Conservation (phyloP, 2,888 invertebrate genomes). For the Drosophila pseudotalamancana region DNA sequence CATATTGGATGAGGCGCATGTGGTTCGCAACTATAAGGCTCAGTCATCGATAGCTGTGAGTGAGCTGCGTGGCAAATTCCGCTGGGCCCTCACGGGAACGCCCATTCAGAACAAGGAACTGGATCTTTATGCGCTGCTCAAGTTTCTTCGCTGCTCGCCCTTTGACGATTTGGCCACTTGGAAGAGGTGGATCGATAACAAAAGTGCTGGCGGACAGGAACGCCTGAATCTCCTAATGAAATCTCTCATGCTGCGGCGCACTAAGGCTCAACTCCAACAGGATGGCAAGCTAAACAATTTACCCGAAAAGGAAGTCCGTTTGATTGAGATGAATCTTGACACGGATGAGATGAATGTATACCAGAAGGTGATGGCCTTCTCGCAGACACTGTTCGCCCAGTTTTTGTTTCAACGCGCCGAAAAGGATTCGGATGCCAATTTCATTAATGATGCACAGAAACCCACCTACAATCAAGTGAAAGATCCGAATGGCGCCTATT, state of each 20-base stretch:
- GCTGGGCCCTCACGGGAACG: conserved; percentile 97
- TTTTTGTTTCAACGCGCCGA: conserved; percentile 91
- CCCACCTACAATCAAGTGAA: conserved; percentile 82
- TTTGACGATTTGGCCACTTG: conserved; percentile 95
- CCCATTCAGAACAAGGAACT: conserved; percentile 97
- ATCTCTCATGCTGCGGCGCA: conserved; percentile 93
- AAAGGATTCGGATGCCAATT: conserved; percentile 85
- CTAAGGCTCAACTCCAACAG: conserved; percentile 91
- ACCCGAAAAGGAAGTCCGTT: conserved; percentile 87
- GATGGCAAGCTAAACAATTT: conserved; percentile 87
- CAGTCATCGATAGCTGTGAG: conserved; percentile 90
- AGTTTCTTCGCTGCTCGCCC: conserved; percentile 93
- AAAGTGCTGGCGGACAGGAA: conserved; percentile 90
- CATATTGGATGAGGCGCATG: conserved; percentile 97
- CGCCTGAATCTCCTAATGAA: conserved; percentile 94
- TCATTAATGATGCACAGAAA: conserved; percentile 55
- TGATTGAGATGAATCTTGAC: conserved; percentile 87
- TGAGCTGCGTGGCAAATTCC: conserved; percentile 84
- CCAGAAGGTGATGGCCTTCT: conserved; percentile 89
- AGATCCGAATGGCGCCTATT: conserved; percentile 85
- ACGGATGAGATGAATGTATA: conserved; percentile 91
- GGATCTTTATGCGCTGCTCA: conserved; percentile 91
- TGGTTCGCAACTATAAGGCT: conserved; percentile 94
- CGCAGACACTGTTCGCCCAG: conserved; percentile 90
- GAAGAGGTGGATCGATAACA: conserved; percentile 96